Conservation (phyloP, 2,888 invertebrate species). For the Hyposoter didymator region DNA sequence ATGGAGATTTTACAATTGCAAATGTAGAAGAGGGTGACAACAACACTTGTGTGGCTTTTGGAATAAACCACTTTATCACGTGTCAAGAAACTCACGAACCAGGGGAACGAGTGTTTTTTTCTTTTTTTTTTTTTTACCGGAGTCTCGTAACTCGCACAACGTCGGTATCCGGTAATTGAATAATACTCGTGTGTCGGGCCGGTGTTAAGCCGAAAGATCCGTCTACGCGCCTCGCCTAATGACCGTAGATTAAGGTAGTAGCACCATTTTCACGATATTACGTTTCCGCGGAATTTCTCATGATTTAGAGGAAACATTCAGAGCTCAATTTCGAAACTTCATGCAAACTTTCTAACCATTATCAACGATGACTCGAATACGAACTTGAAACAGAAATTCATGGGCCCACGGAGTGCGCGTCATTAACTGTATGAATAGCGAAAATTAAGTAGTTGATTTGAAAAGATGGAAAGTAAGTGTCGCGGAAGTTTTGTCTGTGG, state of each 20-base stretch:
- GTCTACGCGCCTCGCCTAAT: neutral
- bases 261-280: neutral
- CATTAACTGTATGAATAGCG: neutral
- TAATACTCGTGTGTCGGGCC: constrained; percentile 48
- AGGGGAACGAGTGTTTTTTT: neutral
- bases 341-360: neutral
- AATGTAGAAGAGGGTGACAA: neutral
- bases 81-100: neutral
- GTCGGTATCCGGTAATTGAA: constrained; percentile 53
- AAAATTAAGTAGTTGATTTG: neutral
- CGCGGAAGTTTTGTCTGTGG: neutral
- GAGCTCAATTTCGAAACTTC: neutral
- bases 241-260: neutral
- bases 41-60: neutral
- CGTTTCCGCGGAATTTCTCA: neutral
- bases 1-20: neutral
- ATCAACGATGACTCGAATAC: neutral
- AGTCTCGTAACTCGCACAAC: constrained; percentile 1
- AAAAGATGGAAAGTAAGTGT: neutral
- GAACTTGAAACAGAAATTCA: neutral
- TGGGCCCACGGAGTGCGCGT: neutral
- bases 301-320: neutral
- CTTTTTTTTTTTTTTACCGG: constrained; percentile 17
- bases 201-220: neutral
- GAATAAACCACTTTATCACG: neutral